Percentiles rank a stretch among this genome's conserved stretches.
These are phyloP conservation scores for Thecophora atra DNA, from an alignment of 2,888 invertebrate genomes.

Conservation along the genomic window DNA sequence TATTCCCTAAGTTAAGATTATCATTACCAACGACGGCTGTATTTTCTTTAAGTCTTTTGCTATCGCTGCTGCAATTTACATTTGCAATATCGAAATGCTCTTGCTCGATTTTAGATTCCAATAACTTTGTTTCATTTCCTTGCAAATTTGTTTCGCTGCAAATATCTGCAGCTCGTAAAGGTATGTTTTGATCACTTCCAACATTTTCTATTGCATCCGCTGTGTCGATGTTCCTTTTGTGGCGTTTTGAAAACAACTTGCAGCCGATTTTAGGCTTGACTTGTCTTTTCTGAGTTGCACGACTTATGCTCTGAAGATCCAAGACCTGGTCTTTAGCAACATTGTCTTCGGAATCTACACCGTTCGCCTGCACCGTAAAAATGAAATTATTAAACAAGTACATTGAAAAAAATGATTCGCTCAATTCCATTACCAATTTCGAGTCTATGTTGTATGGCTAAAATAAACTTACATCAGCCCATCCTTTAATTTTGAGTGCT, in stretches of 20 bases:
- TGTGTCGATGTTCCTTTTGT: constrained; percentile 67
- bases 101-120: constrained; percentile 71
- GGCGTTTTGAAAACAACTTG: constrained; percentile 58
- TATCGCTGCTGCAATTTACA: too few relatives aligned
- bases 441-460: too few relatives aligned
- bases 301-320: constrained; percentile 69
- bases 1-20: constrained; percentile 56
- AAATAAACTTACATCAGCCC: constrained; percentile 71
- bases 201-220: constrained; percentile 71
- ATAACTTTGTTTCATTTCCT: constrained; percentile 63
- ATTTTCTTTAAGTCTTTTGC: too few relatives aligned
- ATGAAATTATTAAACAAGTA: background rate
- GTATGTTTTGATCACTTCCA: constrained; percentile 62
- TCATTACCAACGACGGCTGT: too few relatives aligned
- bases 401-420: background rate
- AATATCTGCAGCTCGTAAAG: constrained; percentile 68
- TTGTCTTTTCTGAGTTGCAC: constrained; percentile 60
- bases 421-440: too few relatives aligned
- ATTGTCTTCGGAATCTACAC: constrained; percentile 71
- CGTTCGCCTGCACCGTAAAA: constrained; percentile 64
- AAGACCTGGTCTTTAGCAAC: too few relatives aligned
- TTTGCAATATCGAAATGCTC: constrained; percentile 74
- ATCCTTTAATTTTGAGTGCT: constrained; percentile 77
- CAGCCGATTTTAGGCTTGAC: constrained; percentile 59
- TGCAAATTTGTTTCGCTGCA: constrained; percentile 46